A percentile compares a stretch with the other conserved stretches of the same genome.
Evolutionary conservation across 1,140 invertebrate genomes (phyloP).

Genomic region (Drosophila malerkotliana): DNA sequence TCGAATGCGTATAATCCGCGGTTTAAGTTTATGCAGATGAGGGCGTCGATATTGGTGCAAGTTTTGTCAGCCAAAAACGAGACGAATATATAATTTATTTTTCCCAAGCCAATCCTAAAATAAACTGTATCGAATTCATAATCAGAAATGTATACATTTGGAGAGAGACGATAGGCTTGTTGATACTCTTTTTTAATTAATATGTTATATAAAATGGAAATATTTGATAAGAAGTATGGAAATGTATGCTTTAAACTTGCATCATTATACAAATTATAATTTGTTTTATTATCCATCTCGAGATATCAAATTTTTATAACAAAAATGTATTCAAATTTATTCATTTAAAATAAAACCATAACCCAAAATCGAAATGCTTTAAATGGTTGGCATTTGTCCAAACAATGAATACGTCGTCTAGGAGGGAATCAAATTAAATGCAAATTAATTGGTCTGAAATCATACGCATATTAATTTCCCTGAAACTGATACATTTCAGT

Average conservation of each 20-base stretch:
- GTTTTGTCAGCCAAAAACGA: conserved; percentile 25
- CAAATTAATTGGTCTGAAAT: conserved; percentile 39
- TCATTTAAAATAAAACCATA: background rate
- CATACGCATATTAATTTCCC: conserved; percentile 36
- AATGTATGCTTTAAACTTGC: background rate
- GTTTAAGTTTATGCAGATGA: conserved; percentile 45
- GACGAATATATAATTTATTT: conserved; percentile 39
- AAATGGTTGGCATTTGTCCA: conserved; percentile 27
- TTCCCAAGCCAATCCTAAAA: conserved; percentile 31
- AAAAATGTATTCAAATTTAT: background rate
- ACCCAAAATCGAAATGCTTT: conserved; percentile 9
- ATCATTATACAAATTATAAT: too few species aligned
- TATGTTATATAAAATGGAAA: background rate
- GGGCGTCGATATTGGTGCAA: conserved; percentile 39
- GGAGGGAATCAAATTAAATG: conserved; percentile 37
- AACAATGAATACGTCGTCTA: conserved; percentile 15
- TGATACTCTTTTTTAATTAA: conserved; percentile 10
- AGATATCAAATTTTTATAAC: background rate
- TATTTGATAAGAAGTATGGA: background rate
- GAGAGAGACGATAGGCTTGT: background rate
- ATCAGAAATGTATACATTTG: conserved; percentile 2
- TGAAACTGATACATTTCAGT: conserved; percentile 41
- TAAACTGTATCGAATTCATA: conserved; percentile 35
- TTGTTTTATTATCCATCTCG: too few species aligned
- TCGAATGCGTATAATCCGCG: conserved; percentile 31